These are phyloP conservation scores for Sylvia borin DNA, from an alignment of 2,797 vertebrate genomes.

Conservation along the genomic window DNA sequence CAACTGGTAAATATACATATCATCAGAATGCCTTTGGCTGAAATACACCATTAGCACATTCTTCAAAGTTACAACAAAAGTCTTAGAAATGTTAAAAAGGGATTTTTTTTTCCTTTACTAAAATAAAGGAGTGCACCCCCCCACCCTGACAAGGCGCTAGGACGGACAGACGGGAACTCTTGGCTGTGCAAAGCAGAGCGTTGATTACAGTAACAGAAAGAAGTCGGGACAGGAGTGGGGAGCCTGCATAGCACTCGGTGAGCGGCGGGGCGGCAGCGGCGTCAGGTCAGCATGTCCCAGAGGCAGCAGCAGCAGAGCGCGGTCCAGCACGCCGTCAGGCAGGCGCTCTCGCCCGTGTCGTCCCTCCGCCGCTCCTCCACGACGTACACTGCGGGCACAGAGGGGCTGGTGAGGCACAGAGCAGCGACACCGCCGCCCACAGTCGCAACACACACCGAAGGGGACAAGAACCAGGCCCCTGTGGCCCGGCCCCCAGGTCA, in stretches of 20 bases:
- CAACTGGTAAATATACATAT: constrained; percentile 76
- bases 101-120: constrained; percentile 56
- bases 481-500: neutral
- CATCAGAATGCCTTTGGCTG: constrained; percentile 71
- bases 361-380: constrained; percentile 92
- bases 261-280: neutral
- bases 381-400: constrained; percentile 85
- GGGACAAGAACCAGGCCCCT: neutral
- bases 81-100: constrained; percentile 76
- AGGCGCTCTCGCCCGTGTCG: constrained; percentile 82
- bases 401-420: neutral
- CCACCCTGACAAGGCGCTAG: constrained; percentile 67
- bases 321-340: constrained; percentile 86
- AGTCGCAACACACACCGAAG: fast-evolving
- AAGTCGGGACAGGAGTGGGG: constrained; percentile 25
- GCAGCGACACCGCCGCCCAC: fast-evolving
- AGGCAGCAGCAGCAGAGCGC: constrained; percentile 94
- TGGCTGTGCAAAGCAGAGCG: constrained; percentile 73
- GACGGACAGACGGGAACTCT: constrained; percentile 57
- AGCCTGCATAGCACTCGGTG: constrained; percentile 54
- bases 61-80: constrained; percentile 73
- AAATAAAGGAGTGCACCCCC: constrained; percentile 72
- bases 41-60: constrained; percentile 70
- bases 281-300: constrained; percentile 90
- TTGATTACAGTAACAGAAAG: constrained; percentile 76